Evolutionary conservation across 2,888 invertebrate species (phyloP).

Genomic region (Drosophila maculinotata): DNA sequence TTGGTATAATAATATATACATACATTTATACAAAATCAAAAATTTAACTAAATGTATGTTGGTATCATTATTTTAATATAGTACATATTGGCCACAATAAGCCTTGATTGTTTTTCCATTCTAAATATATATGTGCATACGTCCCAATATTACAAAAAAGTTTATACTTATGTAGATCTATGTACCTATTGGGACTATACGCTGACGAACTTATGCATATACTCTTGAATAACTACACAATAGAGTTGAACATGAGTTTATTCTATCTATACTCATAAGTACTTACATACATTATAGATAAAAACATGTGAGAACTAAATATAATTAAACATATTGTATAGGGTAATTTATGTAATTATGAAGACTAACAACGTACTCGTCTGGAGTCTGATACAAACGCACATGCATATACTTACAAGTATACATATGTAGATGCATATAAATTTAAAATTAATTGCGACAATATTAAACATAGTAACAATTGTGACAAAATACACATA

Average conservation of each 20-base stretch:
- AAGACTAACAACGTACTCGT: constrained; percentile 2
- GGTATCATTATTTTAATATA: too few species aligned
- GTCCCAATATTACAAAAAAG: too few species aligned
- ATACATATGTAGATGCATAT: constrained; percentile 8
- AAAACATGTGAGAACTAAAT: constrained; percentile 1
- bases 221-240: not conserved
- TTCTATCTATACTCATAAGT: not conserved
- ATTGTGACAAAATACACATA: constrained; percentile 42
- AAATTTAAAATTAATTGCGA: constrained; percentile 33
- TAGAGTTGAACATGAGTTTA: too few species aligned
- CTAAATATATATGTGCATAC: too few species aligned
- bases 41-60: not conserved
- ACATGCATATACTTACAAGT: constrained; percentile 3
- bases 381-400: too few species aligned
- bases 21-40: not conserved
- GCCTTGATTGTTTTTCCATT: too few species aligned
- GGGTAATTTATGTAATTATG: constrained; percentile 2
- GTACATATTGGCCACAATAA: too few species aligned
- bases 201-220: not conserved
- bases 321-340: not conserved
- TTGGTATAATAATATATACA: not conserved
- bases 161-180: too few species aligned
- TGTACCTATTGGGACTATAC: too few species aligned
- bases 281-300: not conserved
- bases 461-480: constrained; percentile 72